Conservation (phyloP, 2,797 vertebrate species). For the Tenualosa thibaudeaui region DNA sequence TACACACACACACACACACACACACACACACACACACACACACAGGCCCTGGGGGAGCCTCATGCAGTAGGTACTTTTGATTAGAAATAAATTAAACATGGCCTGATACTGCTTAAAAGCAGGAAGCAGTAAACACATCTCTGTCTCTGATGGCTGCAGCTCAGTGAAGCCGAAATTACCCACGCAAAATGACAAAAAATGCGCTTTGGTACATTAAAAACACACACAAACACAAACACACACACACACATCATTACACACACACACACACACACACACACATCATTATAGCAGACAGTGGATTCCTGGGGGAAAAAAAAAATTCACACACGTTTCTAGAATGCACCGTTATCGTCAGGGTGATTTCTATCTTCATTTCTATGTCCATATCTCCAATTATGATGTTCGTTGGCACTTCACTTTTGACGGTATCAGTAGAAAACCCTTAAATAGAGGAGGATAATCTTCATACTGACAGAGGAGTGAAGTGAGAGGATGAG, state of each 20-base stretch:
- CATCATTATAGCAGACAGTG: too few relatives aligned
- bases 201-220: background rate
- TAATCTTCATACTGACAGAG: background rate
- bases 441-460: background rate
- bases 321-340: background rate
- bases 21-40: background rate
- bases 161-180: background rate
- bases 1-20: background rate
- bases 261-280: background rate
- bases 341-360: too few relatives aligned
- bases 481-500: background rate
- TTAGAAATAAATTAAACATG: conserved; percentile 50
- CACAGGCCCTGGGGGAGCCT: conserved; percentile 12
- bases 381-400: too few relatives aligned
- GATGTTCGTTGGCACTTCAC: background rate
- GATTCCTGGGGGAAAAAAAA: too few relatives aligned
- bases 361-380: background rate
- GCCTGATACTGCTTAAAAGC: conserved; percentile 24
- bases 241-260: background rate
- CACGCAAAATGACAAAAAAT: background rate
- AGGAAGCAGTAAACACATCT: conserved; percentile 27
- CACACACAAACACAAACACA: background rate
- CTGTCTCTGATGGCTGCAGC: conserved; percentile 21
- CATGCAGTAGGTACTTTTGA: conserved; percentile 39
- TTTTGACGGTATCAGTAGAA: background rate